Percentiles rank a stretch among this genome's conserved stretches.
Conservation (phyloP, 2,888 invertebrate genomes). For the Acholoe squamosa region DNA sequence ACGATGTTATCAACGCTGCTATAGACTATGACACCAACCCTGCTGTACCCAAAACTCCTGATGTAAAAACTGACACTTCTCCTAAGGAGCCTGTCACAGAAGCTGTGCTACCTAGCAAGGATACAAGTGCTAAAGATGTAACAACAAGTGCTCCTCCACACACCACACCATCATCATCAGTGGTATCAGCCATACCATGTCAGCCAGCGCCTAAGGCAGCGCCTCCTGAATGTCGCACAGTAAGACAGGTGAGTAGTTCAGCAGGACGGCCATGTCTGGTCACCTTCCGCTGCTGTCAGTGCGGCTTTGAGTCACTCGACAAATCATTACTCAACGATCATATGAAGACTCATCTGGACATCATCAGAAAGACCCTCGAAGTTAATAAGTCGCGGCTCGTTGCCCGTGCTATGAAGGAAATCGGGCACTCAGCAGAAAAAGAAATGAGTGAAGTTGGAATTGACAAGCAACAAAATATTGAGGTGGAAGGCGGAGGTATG, state of each 20-base stretch:
- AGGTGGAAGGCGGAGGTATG: not conserved
- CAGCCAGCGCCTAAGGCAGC: not conserved
- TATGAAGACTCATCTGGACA: conserved; percentile 80
- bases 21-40: conserved; percentile 77
- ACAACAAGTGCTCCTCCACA: not conserved
- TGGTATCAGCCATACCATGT: not conserved
- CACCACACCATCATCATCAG: not conserved
- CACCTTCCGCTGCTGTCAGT: conserved; percentile 82
- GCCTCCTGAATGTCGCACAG: not conserved
- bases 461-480: not conserved
- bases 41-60: not conserved
- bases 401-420: conserved; percentile 43
- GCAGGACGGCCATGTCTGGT: conserved; percentile 73
- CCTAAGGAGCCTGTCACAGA: not conserved
- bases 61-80: not conserved
- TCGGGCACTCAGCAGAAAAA: not conserved
- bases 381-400: conserved; percentile 57
- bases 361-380: conserved; percentile 78
- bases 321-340: conserved; percentile 80
- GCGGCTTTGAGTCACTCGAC: conserved; percentile 81
- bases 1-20: conserved; percentile 82
- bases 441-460: not conserved
- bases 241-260: not conserved
- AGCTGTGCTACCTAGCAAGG: not conserved
- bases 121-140: not conserved